Conservation (phyloP, 2,888 invertebrate species). For the Eupithecia dodoneata region DNA sequence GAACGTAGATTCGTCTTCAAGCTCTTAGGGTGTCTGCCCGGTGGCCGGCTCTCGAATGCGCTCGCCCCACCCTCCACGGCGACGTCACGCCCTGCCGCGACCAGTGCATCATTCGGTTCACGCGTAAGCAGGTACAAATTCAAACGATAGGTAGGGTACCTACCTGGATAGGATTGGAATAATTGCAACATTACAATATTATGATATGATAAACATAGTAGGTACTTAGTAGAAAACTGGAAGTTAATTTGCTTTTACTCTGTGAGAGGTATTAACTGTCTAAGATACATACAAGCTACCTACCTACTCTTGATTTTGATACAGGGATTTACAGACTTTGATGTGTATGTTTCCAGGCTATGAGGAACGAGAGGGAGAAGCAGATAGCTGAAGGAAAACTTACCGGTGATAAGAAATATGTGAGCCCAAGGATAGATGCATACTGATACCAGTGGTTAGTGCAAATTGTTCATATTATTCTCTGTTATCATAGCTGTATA, state of each 20-base stretch:
- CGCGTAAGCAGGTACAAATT: no score
- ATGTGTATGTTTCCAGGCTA: slow-evolving; percentile 66
- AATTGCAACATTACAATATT: no score
- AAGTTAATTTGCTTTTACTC: neutral
- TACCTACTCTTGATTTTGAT: neutral
- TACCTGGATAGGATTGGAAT: no score
- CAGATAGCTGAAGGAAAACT: slow-evolving; percentile 87
- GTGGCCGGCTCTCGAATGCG: no score
- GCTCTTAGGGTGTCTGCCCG: no score
- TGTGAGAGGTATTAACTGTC: neutral
- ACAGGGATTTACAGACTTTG: neutral
- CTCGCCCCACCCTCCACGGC: no score
- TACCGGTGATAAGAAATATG: slow-evolving; percentile 83
- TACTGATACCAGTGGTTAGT: slow-evolving; percentile 66
- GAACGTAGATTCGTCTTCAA: no score
- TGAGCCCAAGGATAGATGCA: slow-evolving; percentile 85
- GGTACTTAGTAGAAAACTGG: no score
- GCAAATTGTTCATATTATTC: slow-evolving; percentile 12
- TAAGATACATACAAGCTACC: neutral
- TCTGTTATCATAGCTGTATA: slow-evolving; percentile 33
- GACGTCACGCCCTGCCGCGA: no score
- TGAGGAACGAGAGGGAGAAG: slow-evolving; percentile 86
- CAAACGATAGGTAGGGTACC: no score
- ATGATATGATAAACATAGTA: no score
- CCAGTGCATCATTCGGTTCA: no score